Conservation (phyloP, 2,888 invertebrate genomes). For the Pristionchus entomophagus region DNA sequence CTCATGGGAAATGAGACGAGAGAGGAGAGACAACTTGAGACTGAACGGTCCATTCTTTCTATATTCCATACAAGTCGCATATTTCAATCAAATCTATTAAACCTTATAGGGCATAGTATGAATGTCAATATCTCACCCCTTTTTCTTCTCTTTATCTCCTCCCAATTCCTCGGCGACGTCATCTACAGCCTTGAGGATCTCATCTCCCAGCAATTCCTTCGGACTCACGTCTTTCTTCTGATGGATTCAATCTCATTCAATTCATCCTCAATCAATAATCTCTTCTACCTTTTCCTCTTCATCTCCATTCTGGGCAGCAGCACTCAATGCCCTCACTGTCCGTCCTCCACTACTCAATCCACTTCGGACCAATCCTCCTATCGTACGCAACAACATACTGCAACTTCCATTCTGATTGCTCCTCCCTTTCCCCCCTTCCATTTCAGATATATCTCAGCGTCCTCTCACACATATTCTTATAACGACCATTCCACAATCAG, state of each 20-base stretch:
- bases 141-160: slow-evolving; percentile 47
- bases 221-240: slow-evolving; percentile 52
- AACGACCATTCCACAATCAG: background rate
- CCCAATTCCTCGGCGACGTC: slow-evolving; percentile 58
- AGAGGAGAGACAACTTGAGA: slow-evolving; percentile 50
- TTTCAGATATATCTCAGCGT: slow-evolving; percentile 26
- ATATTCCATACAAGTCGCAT: background rate
- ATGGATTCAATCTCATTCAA: background rate
- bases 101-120: too few species aligned
- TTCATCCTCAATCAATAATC: background rate
- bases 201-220: slow-evolving; percentile 61
- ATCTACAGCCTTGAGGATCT: slow-evolving; percentile 61
- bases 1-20: slow-evolving; percentile 59
- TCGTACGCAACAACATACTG: slow-evolving; percentile 18
- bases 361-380: slow-evolving; percentile 36
- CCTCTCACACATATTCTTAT: slow-evolving; percentile 29
- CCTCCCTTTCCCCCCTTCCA: background rate
- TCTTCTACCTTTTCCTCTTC: slow-evolving; percentile 20
- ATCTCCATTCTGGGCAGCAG: slow-evolving; percentile 2
- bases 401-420: too few species aligned
- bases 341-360: slow-evolving; percentile 29
- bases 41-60: background rate
- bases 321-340: background rate
- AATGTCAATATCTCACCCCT: slow-evolving; percentile 17
- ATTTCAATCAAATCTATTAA: too few species aligned